These are phyloP conservation scores for Fistularia commersonii DNA, from an alignment of 2,797 vertebrate species.

Conservation along the genomic window DNA sequence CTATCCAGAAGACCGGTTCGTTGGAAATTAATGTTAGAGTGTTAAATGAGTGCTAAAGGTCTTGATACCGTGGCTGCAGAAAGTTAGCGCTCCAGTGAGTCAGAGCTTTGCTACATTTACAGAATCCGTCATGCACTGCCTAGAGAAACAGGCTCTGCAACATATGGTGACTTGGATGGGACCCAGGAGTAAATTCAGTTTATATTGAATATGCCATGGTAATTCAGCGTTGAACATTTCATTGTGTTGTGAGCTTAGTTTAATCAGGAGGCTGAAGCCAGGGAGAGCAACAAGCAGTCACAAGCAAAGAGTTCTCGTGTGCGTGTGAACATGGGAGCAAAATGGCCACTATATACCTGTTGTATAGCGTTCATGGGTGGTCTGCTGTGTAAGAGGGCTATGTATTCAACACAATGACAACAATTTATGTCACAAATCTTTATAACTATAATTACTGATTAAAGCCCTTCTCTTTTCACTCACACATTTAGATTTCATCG, in stretches of 20 bases:
- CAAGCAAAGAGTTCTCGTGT: constrained; percentile 10
- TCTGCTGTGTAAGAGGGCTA: constrained; percentile 13
- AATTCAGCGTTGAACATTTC: constrained; percentile 67
- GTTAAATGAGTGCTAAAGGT: constrained; percentile 48
- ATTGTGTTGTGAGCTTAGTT: constrained; percentile 47
- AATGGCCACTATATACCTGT: constrained; percentile 4
- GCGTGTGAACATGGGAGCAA: background rate
- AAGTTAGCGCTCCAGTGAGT: constrained; percentile 53
- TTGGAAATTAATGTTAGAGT: constrained; percentile 29
- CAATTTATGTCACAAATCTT: too few relatives aligned
- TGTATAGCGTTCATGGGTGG: constrained; percentile 26
- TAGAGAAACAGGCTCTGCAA: constrained; percentile 42
- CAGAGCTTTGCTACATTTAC: constrained; percentile 68
- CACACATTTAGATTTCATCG: constrained; percentile 16
- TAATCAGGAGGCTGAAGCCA: constrained; percentile 56
- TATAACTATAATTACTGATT: background rate
- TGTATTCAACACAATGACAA: constrained; percentile 12
- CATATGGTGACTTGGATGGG: constrained; percentile 67
- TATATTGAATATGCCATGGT: constrained; percentile 68
- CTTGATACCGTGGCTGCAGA: constrained; percentile 39
- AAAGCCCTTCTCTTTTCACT: constrained; percentile 11
- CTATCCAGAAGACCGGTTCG: constrained; percentile 19
- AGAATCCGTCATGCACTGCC: constrained; percentile 67
- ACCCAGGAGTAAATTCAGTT: constrained; percentile 68
- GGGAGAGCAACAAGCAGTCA: constrained; percentile 17